phyloP scores from a whole-genome alignment of 2,113 vertebrate species.

The Myotis davidii region DNA sequence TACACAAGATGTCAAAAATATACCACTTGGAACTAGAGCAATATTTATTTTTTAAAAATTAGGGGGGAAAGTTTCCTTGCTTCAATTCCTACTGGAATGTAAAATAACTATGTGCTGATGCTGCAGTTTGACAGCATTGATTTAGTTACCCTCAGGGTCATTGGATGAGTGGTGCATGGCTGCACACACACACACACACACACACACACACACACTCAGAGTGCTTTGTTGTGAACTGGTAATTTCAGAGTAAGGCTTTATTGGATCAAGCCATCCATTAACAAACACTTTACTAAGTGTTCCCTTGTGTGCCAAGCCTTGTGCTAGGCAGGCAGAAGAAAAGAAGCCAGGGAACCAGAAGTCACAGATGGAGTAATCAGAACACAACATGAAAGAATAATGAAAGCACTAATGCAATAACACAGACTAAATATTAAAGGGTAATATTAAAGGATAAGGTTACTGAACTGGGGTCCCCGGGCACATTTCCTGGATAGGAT shows the following conservation, averaged over 20 bases:
- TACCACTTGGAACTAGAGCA: constrained; percentile 51
- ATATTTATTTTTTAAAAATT: constrained; percentile 68
- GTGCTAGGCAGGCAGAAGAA: constrained; percentile 18
- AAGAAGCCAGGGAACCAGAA: constrained; percentile 26
- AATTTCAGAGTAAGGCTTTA: constrained; percentile 38
- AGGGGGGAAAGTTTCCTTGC: constrained; percentile 38
- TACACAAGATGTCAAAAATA: constrained; percentile 68
- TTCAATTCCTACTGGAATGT: constrained; percentile 62
- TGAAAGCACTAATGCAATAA: constrained; percentile 7
- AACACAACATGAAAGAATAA: constrained; percentile 2
- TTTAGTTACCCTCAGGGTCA: constrained; percentile 66
- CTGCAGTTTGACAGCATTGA: constrained; percentile 55
- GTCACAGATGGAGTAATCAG: constrained; percentile 36
- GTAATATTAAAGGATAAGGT: not conserved
- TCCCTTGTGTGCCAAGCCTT: constrained; percentile 47
- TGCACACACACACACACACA: not conserved
- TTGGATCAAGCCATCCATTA: constrained; percentile 47
- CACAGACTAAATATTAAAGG: constrained; percentile 37
- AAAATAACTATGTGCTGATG: constrained; percentile 68
- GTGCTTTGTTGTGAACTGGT: constrained; percentile 23
- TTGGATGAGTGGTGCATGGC: constrained; percentile 23
- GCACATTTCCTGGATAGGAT: not conserved
- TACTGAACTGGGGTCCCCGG: constrained; percentile 7
- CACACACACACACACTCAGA: not conserved
- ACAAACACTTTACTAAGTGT: constrained; percentile 33